A percentile compares a stretch with the other conserved stretches of the same genome.
phyloP scores from a whole-genome alignment of 2,113 vertebrate species.

The Melospiza melodia region DNA sequence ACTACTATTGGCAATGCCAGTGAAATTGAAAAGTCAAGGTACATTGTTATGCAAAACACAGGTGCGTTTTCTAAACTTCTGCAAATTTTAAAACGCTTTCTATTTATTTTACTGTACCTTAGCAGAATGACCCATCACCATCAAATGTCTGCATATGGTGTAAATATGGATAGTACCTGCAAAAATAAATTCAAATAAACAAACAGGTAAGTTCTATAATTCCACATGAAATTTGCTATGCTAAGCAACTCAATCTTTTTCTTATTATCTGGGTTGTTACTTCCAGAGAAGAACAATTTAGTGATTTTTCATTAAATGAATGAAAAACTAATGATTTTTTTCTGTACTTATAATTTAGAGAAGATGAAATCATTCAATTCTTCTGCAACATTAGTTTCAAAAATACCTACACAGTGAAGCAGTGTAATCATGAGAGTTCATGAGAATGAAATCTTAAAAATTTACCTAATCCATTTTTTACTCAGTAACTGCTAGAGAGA shows the following conservation, averaged over 20 bases:
- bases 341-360: not conserved
- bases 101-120: conserved; percentile 79
- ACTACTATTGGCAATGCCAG: not conserved
- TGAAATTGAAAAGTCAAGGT: not conserved
- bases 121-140: conserved; percentile 81
- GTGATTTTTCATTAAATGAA: not conserved
- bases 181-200: conserved; percentile 24
- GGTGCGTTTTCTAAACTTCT: not conserved
- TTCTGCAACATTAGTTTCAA: not conserved
- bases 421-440: not conserved
- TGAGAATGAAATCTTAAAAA: not conserved
- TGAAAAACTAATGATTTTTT: not conserved
- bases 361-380: not conserved
- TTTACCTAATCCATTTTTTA: not conserved
- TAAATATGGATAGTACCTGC: conserved; percentile 90
- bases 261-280: not conserved
- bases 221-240: not conserved
- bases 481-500: not conserved
- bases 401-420: not conserved
- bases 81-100: not conserved
- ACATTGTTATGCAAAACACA: not conserved
- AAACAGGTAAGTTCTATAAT: not conserved
- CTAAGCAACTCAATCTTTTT: not conserved
- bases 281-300: not conserved
- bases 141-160: conserved; percentile 90